A percentile compares a stretch with the other conserved stretches of the same genome.
phyloP scores from a whole-genome alignment of 2,888 invertebrate genomes.

The Mythimna albipuncta region DNA sequence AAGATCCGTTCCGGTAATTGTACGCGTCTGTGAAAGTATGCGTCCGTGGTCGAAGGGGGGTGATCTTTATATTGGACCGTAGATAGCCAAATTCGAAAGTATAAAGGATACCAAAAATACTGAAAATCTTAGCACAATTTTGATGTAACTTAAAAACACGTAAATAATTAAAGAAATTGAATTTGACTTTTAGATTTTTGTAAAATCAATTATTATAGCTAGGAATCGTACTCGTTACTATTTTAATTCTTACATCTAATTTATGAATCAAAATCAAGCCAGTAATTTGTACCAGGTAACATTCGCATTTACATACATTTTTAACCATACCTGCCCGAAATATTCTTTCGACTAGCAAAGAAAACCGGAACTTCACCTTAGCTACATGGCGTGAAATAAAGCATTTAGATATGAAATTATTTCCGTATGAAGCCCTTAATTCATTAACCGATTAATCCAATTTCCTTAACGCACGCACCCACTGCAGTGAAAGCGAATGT shows the following conservation, averaged over 20 bases:
- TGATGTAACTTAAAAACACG: no score
- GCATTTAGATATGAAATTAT: neutral
- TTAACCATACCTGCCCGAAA: neutral
- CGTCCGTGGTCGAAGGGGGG: no score
- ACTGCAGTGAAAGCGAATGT: slow-evolving; percentile 35
- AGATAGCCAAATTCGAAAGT: no score
- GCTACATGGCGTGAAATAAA: neutral
- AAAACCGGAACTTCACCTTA: neutral
- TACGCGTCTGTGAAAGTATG: no score
- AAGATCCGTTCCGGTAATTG: no score
- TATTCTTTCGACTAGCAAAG: neutral
- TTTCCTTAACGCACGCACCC: slow-evolving; percentile 22
- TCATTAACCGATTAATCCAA: neutral
- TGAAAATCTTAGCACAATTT: no score
- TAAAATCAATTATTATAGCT: neutral
- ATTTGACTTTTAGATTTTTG: neutral
- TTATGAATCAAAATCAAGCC: neutral
- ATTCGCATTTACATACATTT: neutral
- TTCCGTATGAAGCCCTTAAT: slow-evolving; percentile 18
- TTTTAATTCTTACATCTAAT: neutral
- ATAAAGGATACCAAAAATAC: no score
- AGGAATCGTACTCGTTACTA: neutral
- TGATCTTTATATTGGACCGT: no score
- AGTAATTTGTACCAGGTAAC: neutral
- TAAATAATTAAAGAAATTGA: no score